Conservation (phyloP, 2,888 invertebrate species). For the Morpho achilles region DNA sequence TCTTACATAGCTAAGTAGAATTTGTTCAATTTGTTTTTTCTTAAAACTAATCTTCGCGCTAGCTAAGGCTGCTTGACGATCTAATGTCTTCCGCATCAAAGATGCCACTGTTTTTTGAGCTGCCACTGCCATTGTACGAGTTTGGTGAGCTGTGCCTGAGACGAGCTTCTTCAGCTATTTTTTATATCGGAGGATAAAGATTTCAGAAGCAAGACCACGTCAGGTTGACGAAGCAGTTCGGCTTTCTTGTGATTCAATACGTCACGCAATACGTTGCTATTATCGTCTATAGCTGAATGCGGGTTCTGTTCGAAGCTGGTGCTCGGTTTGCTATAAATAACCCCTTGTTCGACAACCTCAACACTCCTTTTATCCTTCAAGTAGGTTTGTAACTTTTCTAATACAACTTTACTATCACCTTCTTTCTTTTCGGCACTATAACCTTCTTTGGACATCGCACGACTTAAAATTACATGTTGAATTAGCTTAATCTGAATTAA, state of each 20-base stretch:
- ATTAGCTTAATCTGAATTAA: background rate
- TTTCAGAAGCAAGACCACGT: slow-evolving; percentile 64
- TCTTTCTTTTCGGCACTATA: slow-evolving; percentile 72
- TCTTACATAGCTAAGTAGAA: slow-evolving; percentile 56
- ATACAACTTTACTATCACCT: slow-evolving; percentile 69
- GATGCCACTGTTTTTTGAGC: slow-evolving; percentile 63
- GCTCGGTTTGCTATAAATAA: slow-evolving; percentile 57
- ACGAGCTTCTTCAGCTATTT: slow-evolving; percentile 35
- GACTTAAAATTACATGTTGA: slow-evolving; percentile 37
- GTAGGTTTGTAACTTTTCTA: slow-evolving; percentile 69
- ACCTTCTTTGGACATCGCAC: slow-evolving; percentile 74
- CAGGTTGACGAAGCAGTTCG: slow-evolving; percentile 67
- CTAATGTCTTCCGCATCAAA: slow-evolving; percentile 64
- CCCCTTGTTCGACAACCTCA: slow-evolving; percentile 48
- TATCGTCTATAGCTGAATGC: slow-evolving; percentile 52
- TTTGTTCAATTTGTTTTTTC: slow-evolving; percentile 65
- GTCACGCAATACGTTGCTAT: slow-evolving; percentile 63
- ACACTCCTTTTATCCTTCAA: slow-evolving; percentile 68
- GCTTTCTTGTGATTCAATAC: slow-evolving; percentile 71
- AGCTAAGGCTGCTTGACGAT: slow-evolving; percentile 56
- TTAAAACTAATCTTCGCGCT: slow-evolving; percentile 63
- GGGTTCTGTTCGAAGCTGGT: slow-evolving; percentile 56
- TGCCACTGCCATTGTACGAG: slow-evolving; percentile 52
- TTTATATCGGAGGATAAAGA: slow-evolving; percentile 62
- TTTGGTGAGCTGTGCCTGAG: no score